Base-by-base conservation (phyloP, 1,140 invertebrate species). In the Bacillus rossius region DNA sequence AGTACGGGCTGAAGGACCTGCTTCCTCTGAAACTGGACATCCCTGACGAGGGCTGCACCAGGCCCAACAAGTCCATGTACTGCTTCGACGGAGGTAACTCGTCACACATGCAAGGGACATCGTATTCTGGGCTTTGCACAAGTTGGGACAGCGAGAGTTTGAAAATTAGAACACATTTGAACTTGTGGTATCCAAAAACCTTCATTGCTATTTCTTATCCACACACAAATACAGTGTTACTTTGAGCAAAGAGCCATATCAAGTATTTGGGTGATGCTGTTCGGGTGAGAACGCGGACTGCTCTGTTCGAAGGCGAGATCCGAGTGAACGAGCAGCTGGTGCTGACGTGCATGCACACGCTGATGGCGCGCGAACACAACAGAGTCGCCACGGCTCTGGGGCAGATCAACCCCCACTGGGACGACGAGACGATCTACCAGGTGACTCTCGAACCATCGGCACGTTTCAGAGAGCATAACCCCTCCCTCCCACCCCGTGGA, bases 271-370 rank as follows among this genome's bases (percentile, higher is more conserved):
- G n/a, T n/a, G n/a, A n/a, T n/a, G n/a, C n/a, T n/a, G n/a, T n/a
- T n/a, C n/a, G n/a, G n/a, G n/a, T n/a, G n/a, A n/a, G n/a, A n/a
- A n/a, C n/a, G n/a, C n/a, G n/a, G n/a, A n/a, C n/a, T n/a, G n/a
- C 29, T 34, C 19, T 14, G n/a, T 23, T 48, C 29, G 50, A 66
- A 87, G 89, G 94, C 68, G 94, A 97, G 77, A 92, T 94, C 69
- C 81, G 94, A 67, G 94, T 96, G 4, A 96, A 95, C 70, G 93
- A 97, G 70, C 94, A 96, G 68, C 72, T 96, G 56, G 89, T 94
- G 0, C 74, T 96, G 17, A 88, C 91, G 1, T 92, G 91, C 61
- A 91, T 94, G 86, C 92, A 95, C 72, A 94, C 92, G 0, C 69
- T 96, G 1, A 88, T 94, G 84, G 91, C 89, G 0, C 75, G 91